These are phyloP conservation scores for Cossypha niveicapilla DNA, from an alignment of 2,797 vertebrate species.

Conservation along the genomic window DNA sequence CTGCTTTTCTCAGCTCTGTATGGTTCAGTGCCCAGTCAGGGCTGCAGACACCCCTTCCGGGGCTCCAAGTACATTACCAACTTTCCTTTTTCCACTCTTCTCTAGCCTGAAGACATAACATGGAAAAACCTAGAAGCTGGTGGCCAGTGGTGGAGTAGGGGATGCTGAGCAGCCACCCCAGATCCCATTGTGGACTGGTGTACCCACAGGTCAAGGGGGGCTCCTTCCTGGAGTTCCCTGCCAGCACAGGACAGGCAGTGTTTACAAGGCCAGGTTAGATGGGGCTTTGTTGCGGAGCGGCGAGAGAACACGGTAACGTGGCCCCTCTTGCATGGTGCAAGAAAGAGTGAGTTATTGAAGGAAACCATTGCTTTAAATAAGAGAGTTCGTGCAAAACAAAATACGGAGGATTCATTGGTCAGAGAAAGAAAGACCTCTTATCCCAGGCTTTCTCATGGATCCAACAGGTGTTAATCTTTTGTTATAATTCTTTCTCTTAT, in stretches of 20 bases:
- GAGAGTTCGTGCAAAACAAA: too few relatives aligned
- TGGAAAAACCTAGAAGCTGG: background rate
- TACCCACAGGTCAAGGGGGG: accelerated
- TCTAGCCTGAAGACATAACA: background rate
- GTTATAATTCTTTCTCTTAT: too few relatives aligned
- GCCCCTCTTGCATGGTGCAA: too few relatives aligned
- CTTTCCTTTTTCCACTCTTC: background rate
- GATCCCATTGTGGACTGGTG: accelerated
- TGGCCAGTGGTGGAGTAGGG: background rate
- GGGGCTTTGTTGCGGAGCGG: too few relatives aligned
- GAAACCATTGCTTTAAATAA: too few relatives aligned
- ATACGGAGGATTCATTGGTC: too few relatives aligned
- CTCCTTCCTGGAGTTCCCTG: background rate
- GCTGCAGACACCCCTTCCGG: accelerated
- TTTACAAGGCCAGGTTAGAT: background rate
- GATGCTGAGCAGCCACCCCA: accelerated
- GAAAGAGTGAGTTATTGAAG: too few relatives aligned
- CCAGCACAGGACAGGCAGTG: accelerated
- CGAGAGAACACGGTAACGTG: too few relatives aligned
- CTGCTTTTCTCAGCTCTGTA: background rate
- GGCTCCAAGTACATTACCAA: background rate
- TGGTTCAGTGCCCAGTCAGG: background rate
- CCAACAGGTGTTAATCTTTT: too few relatives aligned
- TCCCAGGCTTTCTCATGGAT: too few relatives aligned
- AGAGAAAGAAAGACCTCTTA: too few relatives aligned